These are phyloP conservation scores for Hermaeophaga mercurialis DNA, from an alignment of 2,888 invertebrate species.

Conservation along the genomic window DNA sequence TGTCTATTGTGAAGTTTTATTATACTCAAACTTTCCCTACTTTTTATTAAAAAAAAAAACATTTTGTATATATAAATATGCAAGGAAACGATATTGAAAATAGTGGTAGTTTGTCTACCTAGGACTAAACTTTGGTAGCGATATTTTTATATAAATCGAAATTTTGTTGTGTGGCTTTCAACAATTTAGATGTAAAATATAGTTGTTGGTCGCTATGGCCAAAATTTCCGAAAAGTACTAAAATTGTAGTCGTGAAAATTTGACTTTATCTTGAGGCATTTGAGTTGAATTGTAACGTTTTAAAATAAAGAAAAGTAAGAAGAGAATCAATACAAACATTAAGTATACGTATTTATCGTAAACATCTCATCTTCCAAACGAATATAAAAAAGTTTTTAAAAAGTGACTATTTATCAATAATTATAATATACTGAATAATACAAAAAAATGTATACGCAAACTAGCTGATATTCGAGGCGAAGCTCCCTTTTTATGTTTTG, in stretches of 20 bases:
- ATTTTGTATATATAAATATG: too few relatives aligned
- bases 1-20: too few relatives aligned
- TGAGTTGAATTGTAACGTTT: constrained; percentile 42
- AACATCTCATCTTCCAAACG: constrained; percentile 66
- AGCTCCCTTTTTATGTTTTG: constrained; percentile 74
- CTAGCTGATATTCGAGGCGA: constrained; percentile 64
- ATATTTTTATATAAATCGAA: too few relatives aligned
- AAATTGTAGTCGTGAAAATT: constrained; percentile 40
- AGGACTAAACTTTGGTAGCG: too few relatives aligned
- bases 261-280: constrained; percentile 41
- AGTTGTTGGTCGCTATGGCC: constrained; percentile 48
- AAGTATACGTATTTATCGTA: constrained; percentile 76
- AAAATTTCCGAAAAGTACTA: constrained; percentile 44
- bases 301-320: constrained; percentile 24
- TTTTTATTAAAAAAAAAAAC: too few relatives aligned
- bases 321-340: constrained; percentile 64
- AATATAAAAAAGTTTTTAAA: constrained; percentile 60
- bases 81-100: too few relatives aligned
- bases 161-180: constrained; percentile 5
- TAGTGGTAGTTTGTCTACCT: too few relatives aligned
- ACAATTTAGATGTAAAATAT: constrained; percentile 43
- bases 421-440: constrained; percentile 66
- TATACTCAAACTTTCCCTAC: too few relatives aligned
- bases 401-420: constrained; percentile 59
- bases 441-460: constrained; percentile 75